phyloP scores from a whole-genome alignment of 2,113 vertebrate species.

The Pangasianodon gigas region DNA sequence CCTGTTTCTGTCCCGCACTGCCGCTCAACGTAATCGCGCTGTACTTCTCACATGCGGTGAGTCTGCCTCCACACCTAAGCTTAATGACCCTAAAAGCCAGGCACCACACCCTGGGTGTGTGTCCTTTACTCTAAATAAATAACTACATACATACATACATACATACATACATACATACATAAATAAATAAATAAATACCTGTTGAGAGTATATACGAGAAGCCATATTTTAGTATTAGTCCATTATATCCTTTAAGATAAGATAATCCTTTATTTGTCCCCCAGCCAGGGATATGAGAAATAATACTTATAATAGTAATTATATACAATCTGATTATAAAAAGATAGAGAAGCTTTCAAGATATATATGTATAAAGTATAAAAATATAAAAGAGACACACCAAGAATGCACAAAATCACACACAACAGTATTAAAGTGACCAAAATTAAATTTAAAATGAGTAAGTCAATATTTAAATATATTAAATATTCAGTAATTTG shows the following conservation, averaged over 20 bases:
- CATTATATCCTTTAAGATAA: background rate
- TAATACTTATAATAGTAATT: too few species aligned
- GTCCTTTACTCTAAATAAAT: background rate
- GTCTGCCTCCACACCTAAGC: constrained; percentile 53
- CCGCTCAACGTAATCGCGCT: constrained; percentile 88
- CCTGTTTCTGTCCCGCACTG: constrained; percentile 89
- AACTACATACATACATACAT: too few species aligned
- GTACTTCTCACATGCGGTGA: constrained; percentile 93
- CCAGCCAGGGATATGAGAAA: too few species aligned
- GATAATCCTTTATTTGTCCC: too few species aligned
- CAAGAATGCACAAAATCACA: too few species aligned
- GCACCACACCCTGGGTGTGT: background rate
- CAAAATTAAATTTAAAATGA: too few species aligned
- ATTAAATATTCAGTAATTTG: background rate
- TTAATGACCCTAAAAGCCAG: background rate
- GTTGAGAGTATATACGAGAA: background rate
- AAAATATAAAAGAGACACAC: too few species aligned
- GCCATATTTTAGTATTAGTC: background rate
- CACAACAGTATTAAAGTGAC: too few species aligned
- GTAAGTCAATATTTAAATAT: background rate
- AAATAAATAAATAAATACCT: background rate
- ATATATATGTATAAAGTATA: too few species aligned
- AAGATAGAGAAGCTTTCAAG: too few species aligned
- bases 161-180: background rate
- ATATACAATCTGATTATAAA: too few species aligned